Evolutionary conservation across 2,888 invertebrate genomes (phyloP).

Genomic region (Amblyjoppa proteus): DNA sequence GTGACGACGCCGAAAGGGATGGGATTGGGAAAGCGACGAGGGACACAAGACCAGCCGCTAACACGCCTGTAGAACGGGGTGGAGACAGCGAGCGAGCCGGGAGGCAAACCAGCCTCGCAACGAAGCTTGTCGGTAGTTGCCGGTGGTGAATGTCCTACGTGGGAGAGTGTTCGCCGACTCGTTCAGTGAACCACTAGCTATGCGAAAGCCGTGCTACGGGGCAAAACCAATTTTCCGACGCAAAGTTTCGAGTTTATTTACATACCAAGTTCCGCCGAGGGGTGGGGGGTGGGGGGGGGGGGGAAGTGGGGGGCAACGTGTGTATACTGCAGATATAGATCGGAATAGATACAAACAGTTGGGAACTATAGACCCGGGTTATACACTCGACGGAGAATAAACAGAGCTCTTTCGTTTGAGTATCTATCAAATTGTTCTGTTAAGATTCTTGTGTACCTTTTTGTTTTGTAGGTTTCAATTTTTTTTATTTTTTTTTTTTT

Average conservation of each 20-base stretch:
- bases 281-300: not conserved
- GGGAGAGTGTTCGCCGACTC: conserved; percentile 36
- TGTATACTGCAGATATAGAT: conserved; percentile 26
- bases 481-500: too few relatives aligned
- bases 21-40: conserved; percentile 27
- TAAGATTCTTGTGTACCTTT: too few relatives aligned
- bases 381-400: not conserved
- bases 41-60: conserved; percentile 29
- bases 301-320: conserved; percentile 15
- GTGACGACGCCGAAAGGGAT: conserved; percentile 13
- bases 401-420: not conserved
- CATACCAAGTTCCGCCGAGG: conserved; percentile 53
- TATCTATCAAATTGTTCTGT: not conserved
- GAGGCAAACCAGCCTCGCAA: conserved; percentile 1
- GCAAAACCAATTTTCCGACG: conserved; percentile 63
- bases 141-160: conserved; percentile 46
- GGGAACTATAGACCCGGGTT: not conserved
- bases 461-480: too few relatives aligned
- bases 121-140: conserved; percentile 36
- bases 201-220: conserved; percentile 47
- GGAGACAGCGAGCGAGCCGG: not conserved
- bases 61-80: conserved; percentile 29
- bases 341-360: conserved; percentile 17
- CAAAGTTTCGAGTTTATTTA: conserved; percentile 63
- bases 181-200: conserved; percentile 48